These are phyloP conservation scores for Flabesymbios commensalis DNA, from an alignment of 2,888 invertebrate species.

Conservation along the genomic window DNA sequence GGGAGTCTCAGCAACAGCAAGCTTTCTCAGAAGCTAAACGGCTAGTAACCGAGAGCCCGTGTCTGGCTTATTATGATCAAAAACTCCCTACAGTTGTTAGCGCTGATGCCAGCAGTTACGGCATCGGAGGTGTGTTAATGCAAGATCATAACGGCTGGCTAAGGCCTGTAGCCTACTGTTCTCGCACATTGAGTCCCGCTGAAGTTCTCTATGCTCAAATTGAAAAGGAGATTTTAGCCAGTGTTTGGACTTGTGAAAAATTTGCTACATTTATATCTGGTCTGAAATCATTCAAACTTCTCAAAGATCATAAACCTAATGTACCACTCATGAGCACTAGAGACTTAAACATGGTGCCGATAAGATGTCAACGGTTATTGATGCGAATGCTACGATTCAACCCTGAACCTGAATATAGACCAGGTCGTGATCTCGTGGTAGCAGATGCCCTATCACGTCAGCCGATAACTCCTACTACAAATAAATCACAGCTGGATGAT, in stretches of 20 bases:
- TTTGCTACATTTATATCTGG: background rate
- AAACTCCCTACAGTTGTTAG: too few relatives aligned
- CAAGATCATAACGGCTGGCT: too few relatives aligned
- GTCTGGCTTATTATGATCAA: too few relatives aligned
- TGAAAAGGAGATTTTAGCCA: background rate
- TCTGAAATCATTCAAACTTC: background rate
- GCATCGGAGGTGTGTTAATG: too few relatives aligned
- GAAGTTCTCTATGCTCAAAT: background rate
- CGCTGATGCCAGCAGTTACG: too few relatives aligned
- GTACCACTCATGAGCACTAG: background rate
- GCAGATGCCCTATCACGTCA: background rate
- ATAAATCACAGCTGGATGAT: background rate
- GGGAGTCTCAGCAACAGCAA: too few relatives aligned
- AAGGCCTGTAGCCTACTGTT: too few relatives aligned
- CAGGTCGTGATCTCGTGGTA: background rate
- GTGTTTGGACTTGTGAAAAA: background rate
- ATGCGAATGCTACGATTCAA: background rate
- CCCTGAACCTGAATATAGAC: background rate
- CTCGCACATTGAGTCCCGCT: too few relatives aligned
- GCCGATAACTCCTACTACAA: background rate
- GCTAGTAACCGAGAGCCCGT: too few relatives aligned
- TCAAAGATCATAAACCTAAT: background rate
- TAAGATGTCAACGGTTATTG: constrained; percentile 1
- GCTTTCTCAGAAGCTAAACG: too few relatives aligned
- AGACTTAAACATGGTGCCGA: background rate